Base-by-base conservation (phyloP, 2,888 invertebrate species). In the Mesoligia furuncula region DNA sequence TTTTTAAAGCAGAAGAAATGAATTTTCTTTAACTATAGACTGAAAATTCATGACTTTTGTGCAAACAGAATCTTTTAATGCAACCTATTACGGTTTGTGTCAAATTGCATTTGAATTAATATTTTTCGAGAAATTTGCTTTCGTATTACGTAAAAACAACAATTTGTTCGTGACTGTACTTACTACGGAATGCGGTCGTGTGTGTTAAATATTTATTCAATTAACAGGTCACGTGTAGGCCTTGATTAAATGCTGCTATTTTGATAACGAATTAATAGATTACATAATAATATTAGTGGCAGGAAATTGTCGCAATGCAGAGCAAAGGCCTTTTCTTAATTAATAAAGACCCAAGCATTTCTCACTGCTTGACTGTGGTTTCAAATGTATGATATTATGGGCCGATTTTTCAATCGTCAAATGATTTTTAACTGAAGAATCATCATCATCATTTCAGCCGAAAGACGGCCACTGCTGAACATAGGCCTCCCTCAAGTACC, bases 121-220 rank as follows among this genome's bases (percentile, higher is more conserved):
- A 27, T 27, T 9, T 1, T 48, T 20, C 36, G 9, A 5, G 11
- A 72, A 73, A 17, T 24, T 39, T 6, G 17, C 9, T 27, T 27
- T 3, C 17, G 7, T 11, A 48, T 54, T 24, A 42, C 6, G 13
- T 71, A 36, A 51, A 13, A 13, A 51, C n/a, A 39, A n/a, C n/a
- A n/a, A n/a, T 51, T 42, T 4, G 31, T n/a, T 8, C 2, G 17
- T 13, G 39, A 31, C 9, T 48, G 75, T 74, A 75, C 54, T n/a
- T 24, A 69, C 64, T 66, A 27, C 11, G 67, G 71, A 27, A 24
- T 74, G 77, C 8, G 57, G 71, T 54, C 13, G 36, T 68, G 62
- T 84, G 67, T 59, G 64, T 69, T 75, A 57, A 81, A 77, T 77
- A 79, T 79, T 81, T 81, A 75, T 74, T 77, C 27, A 74, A 75